These are phyloP conservation scores for Lycopodina hypogea DNA, from an alignment of 37 sponge, comb jelly and placozoan genomes.

Conservation along the genomic window DNA sequence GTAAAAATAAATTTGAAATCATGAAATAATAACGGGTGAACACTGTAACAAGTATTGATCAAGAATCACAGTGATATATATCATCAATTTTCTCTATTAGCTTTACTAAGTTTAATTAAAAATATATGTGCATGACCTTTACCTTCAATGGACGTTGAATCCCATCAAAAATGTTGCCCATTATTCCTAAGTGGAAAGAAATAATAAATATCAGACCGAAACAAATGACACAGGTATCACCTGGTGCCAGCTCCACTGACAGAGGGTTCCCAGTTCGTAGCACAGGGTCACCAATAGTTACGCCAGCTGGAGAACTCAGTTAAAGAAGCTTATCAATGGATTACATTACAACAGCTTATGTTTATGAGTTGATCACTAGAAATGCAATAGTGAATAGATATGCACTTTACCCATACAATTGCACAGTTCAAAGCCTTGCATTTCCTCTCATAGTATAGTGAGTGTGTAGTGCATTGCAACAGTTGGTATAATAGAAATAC, in stretches of 20 bases:
- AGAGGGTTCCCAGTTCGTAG: slow-evolving; percentile 95
- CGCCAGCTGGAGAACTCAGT: slow-evolving; percentile 77
- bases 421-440: too few species aligned
- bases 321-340: slow-evolving; percentile 9
- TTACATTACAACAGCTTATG: too few species aligned
- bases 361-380: neutral
- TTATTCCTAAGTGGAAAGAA: slow-evolving; percentile 58
- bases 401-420: neutral
- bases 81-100: too few species aligned
- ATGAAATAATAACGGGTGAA: too few species aligned
- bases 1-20: neutral
- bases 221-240: slow-evolving; percentile 12
- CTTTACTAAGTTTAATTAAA: too few species aligned
- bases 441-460: too few species aligned
- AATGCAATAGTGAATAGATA: neutral
- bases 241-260: slow-evolving; percentile 99
- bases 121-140: neutral
- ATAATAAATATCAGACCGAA: neutral
- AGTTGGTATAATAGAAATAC: neutral
- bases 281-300: slow-evolving; percentile 96
- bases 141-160: slow-evolving; percentile 98
- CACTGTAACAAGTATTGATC: too few species aligned
- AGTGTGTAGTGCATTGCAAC: too few species aligned
- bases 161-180: slow-evolving; percentile 97
- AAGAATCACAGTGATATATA: too few species aligned